A percentile compares a stretch with the other conserved stretches of the same genome.
Evolutionary conservation across 2,113 vertebrate genomes (phyloP).

Genomic region (Sula dactylatra): DNA sequence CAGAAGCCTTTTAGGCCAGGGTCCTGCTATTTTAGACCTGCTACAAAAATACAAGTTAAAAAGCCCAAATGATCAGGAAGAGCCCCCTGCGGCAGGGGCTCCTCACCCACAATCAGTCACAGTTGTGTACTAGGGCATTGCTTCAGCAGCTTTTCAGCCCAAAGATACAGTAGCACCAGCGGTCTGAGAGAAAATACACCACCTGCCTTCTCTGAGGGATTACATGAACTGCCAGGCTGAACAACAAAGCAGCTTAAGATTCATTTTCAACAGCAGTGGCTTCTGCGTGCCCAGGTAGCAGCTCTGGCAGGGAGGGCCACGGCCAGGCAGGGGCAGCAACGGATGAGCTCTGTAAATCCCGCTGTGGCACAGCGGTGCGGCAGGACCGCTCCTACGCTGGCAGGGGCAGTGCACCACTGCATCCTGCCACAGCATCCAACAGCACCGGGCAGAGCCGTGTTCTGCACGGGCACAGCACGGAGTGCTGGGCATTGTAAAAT

Average conservation of each 20-base stretch:
- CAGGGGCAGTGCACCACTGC: not conserved
- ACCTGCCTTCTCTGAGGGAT: not conserved
- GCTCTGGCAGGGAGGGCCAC: not conserved
- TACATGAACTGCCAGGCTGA: not conserved
- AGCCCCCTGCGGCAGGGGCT: not conserved
- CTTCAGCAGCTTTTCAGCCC: not conserved
- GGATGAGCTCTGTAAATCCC: not conserved
- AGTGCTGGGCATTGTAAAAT: no score
- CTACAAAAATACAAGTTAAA: not conserved
- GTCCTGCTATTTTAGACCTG: not conserved
- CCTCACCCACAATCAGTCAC: not conserved
- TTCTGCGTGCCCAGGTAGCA: not conserved
- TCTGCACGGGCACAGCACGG: accelerated
- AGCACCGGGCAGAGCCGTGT: not conserved
- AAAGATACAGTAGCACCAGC: not conserved
- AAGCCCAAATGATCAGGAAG: accelerated
- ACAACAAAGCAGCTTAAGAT: not conserved
- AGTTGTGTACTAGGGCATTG: not conserved
- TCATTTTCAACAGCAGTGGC: not conserved
- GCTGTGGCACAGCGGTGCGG: not conserved
- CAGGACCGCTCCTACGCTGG: not conserved
- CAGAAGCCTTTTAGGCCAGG: not conserved
- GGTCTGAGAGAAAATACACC: not conserved
- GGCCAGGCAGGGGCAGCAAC: not conserved
- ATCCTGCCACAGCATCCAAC: not conserved